phyloP scores from a whole-genome alignment of 53 echinoderm and acorn worm genomes.

The Arbacia lixula region DNA sequence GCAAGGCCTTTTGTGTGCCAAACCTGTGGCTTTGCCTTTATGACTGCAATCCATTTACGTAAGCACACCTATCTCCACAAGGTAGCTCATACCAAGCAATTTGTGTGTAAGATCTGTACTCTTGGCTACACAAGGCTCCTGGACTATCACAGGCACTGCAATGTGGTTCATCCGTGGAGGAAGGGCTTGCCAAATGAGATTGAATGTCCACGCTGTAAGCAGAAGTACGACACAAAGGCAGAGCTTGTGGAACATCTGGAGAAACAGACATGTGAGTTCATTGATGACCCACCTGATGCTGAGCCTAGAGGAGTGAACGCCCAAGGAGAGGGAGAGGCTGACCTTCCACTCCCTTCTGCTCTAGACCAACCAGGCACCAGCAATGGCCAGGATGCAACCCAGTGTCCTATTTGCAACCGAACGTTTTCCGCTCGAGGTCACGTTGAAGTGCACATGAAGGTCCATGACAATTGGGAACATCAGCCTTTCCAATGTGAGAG shows the following conservation, averaged over 20 bases:
- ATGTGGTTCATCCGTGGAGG: slow-evolving; percentile 45
- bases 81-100: slow-evolving; percentile 35
- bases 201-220: slow-evolving; percentile 40
- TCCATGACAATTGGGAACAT: slow-evolving; percentile 50
- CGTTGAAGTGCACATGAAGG: slow-evolving; percentile 32
- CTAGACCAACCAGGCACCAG: not conserved
- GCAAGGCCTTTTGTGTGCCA: slow-evolving; percentile 39
- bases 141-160: slow-evolving; percentile 51
- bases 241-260: slow-evolving; percentile 41
- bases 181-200: slow-evolving; percentile 28
- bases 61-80: slow-evolving; percentile 45
- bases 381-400: not conserved
- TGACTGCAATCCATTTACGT: slow-evolving; percentile 50
- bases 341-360: not conserved
- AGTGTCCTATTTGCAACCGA: slow-evolving; percentile 35
- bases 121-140: slow-evolving; percentile 36
- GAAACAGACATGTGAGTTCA: slow-evolving; percentile 38
- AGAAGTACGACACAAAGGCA: slow-evolving; percentile 23
- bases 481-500: slow-evolving; percentile 39
- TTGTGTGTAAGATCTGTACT: slow-evolving; percentile 46
- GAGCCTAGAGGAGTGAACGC: not conserved
- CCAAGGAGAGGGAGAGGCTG: slow-evolving; percentile 11
- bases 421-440: slow-evolving; percentile 12
- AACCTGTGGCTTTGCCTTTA: slow-evolving; percentile 51
- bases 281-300: slow-evolving; percentile 32